Evolutionary conservation across 2,888 invertebrate genomes (phyloP), one percentile per base, ranked within the genome.

Genomic region (Acrobasis repandana): DNA sequence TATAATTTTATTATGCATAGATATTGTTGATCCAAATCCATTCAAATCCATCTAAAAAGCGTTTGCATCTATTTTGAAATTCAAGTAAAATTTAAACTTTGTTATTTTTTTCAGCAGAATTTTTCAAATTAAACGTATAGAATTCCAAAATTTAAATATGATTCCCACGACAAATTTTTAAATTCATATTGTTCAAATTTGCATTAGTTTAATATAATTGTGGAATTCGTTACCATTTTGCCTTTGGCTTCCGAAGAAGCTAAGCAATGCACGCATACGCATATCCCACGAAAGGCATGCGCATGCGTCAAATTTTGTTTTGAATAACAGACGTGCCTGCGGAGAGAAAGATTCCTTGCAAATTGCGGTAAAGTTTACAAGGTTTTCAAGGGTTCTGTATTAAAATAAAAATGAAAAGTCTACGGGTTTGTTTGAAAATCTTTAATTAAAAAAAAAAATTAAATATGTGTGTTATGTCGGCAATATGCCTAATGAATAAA

Each of bases 171-270:
- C 33, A 34, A 33, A 58, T 36, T 9, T 10, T 18, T 4, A 49
- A 38, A 58, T 58, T 18, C 36, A 34, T 34, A 15, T 51, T 36
- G 20, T 49, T 50, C 28, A 2, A 36, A 50, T 58, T 49, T 38
- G 38, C 36, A 58, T 51, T 14, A 34, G 33, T 49, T 51, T 14
- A 34, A 33, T 38, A 16, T 49, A 47, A 58, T 36, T 48, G 1
- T 36, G 1, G 14, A 36, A 6, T 3, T 43, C n/a, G 11, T 20
- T 2, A 50, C 38, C 16, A 2, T 9, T 49, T 70, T 60, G 82
- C 86, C 85, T 66, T 73, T 78, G 86, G 87, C 88, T 87, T 82
- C 87, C 75, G 73, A 73, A 83, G 90, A 79, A 86, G 88, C 82
- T 68, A 59, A 64, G 61, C 67, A 62, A 54, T 54, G 52, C 85